These are phyloP conservation scores for Sphenopsis melanotis DNA, from an alignment of 2,797 vertebrate genomes.

Conservation along the genomic window DNA sequence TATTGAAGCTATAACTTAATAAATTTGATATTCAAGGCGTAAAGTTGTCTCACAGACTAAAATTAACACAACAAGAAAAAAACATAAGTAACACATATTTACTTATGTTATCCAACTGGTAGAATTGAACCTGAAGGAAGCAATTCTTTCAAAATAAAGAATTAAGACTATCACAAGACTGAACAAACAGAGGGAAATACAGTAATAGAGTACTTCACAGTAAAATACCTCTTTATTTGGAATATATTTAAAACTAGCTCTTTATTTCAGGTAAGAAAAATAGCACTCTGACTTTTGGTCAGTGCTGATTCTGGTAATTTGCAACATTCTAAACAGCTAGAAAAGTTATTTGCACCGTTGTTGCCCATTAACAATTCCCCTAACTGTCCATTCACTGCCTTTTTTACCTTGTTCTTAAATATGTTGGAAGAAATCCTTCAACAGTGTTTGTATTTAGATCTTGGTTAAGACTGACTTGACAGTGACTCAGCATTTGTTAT, in stretches of 20 bases:
- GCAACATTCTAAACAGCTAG: constrained; percentile 4
- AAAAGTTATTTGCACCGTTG: neutral
- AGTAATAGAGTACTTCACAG: constrained; percentile 29
- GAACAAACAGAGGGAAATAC: constrained; percentile 21
- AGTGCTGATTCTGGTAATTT: neutral
- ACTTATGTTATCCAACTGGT: neutral
- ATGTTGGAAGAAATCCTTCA: neutral
- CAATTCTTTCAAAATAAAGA: neutral
- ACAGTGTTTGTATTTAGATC: neutral
- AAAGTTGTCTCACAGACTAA: neutral
- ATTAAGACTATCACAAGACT: neutral
- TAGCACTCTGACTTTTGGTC: constrained; percentile 58
- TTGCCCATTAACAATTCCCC: neutral
- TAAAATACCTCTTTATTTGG: constrained; percentile 55
- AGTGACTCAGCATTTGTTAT: neutral
- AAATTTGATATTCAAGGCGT: neutral
- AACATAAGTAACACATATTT: neutral
- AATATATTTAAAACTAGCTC: constrained; percentile 52
- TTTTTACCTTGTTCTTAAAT: neutral
- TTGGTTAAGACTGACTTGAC: neutral
- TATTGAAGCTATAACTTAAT: constrained; percentile 35
- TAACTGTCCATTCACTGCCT: neutral
- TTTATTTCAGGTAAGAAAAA: constrained; percentile 58
- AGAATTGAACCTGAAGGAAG: neutral
- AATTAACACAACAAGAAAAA: neutral